phyloP scores from a whole-genome alignment of 1,140 invertebrate species.

The Drosophila teissieri region DNA sequence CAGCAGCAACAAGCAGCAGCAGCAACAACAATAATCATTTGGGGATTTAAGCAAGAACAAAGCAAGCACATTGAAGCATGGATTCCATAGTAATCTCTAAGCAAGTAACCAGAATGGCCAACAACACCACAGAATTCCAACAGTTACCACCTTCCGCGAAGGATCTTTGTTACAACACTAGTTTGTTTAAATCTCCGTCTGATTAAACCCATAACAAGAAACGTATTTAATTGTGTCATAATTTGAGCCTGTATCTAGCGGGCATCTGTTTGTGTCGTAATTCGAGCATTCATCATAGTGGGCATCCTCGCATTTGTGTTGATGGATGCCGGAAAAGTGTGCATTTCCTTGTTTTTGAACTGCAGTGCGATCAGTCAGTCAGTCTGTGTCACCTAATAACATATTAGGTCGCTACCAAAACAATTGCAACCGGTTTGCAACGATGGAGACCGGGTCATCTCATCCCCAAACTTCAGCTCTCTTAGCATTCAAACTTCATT shows the following conservation, averaged over 20 bases:
- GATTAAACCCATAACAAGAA: constrained; percentile 78
- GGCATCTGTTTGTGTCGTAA: constrained; percentile 15
- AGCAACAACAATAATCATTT: constrained; percentile 67
- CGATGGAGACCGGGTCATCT: constrained; percentile 6
- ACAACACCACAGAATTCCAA: constrained; percentile 35
- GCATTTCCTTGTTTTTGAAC: constrained; percentile 14
- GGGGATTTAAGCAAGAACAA: constrained; percentile 73
- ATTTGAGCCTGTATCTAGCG: constrained; percentile 7
- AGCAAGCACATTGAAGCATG: constrained; percentile 15
- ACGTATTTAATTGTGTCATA: constrained; percentile 42
- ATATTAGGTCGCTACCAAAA: constrained; percentile 9
- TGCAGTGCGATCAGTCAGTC: constrained; percentile 2
- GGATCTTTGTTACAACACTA: constrained; percentile 54
- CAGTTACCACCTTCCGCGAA: constrained; percentile 53
- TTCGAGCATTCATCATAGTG: constrained; percentile 3
- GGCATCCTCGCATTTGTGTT: constrained; percentile 8
- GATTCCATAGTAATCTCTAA: constrained; percentile 21
- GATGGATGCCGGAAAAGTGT: constrained; percentile 17
- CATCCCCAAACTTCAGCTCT: not conserved
- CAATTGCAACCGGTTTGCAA: constrained; percentile 28
- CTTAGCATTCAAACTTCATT: not conserved
- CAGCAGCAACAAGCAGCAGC: constrained; percentile 71
- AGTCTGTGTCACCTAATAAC: constrained; percentile 16
- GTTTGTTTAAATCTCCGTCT: constrained; percentile 75
- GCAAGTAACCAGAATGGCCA: constrained; percentile 18